Evolutionary conservation across 2,888 invertebrate species (phyloP).

Genomic region (Abrostola triplasia): DNA sequence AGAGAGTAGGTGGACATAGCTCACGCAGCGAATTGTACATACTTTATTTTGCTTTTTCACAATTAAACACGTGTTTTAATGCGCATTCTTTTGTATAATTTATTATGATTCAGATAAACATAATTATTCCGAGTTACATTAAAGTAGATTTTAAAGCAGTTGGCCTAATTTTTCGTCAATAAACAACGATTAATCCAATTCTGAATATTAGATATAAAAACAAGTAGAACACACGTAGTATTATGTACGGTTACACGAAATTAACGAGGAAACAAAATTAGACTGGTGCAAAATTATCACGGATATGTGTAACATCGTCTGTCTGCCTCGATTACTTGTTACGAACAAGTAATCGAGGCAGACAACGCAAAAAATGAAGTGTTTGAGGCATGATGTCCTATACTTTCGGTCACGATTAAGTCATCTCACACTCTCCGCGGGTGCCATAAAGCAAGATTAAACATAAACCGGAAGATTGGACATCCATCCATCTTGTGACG

Average conservation of each 20-base stretch:
- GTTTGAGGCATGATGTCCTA: slow-evolving; percentile 37
- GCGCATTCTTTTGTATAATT: neutral
- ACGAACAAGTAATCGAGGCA: slow-evolving; percentile 15
- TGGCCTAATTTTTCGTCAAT: slow-evolving; percentile 35
- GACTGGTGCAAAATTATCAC: slow-evolving; percentile 30
- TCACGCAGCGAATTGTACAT: neutral
- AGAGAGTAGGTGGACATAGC: slow-evolving; percentile 20
- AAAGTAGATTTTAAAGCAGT: slow-evolving; percentile 42
- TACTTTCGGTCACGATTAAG: neutral
- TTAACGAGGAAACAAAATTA: slow-evolving; percentile 44
- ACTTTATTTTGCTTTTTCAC: neutral
- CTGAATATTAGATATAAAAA: slow-evolving; percentile 20
- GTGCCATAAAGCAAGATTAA: neutral
- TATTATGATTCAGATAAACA: neutral
- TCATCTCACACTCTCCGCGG: neutral
- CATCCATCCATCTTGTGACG: slow-evolving; percentile 1
- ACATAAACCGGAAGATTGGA: neutral
- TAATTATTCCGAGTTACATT: slow-evolving; percentile 18
- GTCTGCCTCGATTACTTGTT: too few species aligned
- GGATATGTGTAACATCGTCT: slow-evolving; percentile 32
- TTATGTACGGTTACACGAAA: slow-evolving; percentile 27
- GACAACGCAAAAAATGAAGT: slow-evolving; percentile 16
- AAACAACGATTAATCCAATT: slow-evolving; percentile 26
- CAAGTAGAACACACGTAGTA: slow-evolving; percentile 18
- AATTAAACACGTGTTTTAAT: neutral